These are phyloP conservation scores for Rhabdomys dilectus DNA, from an alignment of 2,113 vertebrate genomes.

Conservation along the genomic window DNA sequence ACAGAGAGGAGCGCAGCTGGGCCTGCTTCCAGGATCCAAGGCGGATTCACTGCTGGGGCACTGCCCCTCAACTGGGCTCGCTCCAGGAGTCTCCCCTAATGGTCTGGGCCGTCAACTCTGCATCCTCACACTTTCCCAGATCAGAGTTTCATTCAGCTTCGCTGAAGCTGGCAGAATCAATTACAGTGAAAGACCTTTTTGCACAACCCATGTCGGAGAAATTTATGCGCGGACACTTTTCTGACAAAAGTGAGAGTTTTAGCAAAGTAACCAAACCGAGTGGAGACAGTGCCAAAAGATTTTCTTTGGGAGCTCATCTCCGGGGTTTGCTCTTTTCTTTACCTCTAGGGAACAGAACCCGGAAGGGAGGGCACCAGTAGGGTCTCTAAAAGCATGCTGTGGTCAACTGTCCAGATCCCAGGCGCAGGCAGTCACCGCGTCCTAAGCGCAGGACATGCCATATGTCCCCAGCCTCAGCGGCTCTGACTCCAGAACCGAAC, in stretches of 20 bases:
- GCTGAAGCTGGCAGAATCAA: neutral
- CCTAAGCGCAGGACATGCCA: neutral
- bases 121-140: neutral
- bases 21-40: fast-evolving
- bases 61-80: neutral
- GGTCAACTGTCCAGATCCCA: neutral
- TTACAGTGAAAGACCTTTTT: constrained; percentile 39
- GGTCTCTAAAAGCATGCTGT: neutral
- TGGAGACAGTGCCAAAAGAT: neutral
- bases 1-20: neutral
- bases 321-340: neutral
- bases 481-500: neutral
- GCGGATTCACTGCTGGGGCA: neutral
- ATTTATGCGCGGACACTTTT: constrained; percentile 56
- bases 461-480: neutral
- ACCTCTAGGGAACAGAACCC: neutral
- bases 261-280: constrained; percentile 48
- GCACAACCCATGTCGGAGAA: neutral
- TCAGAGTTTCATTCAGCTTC: constrained; percentile 43
- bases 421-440: neutral
- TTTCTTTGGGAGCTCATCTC: neutral
- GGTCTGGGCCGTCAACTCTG: neutral
- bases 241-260: constrained; percentile 72
- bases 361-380: neutral
- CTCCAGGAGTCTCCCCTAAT: neutral